These are phyloP conservation scores for Epinephelus cyanopodus DNA, from an alignment of 2,113 vertebrate species.

Conservation along the genomic window DNA sequence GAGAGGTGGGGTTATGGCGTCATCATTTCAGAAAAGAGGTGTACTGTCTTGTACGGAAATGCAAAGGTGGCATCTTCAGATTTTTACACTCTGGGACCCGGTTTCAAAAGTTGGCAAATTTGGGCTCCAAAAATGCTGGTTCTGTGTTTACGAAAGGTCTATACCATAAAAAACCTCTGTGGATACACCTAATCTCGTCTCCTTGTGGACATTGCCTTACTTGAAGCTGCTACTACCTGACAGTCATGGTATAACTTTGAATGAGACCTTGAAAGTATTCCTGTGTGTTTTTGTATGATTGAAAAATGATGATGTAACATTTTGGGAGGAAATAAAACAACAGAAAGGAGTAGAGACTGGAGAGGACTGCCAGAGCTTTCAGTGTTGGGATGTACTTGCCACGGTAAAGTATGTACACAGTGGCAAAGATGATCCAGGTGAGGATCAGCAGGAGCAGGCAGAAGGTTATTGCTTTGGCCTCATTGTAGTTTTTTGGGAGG, in stretches of 20 bases:
- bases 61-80: no score
- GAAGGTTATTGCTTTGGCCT: slow-evolving; percentile 91
- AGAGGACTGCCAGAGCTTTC: slow-evolving; percentile 75
- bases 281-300: slow-evolving; percentile 85
- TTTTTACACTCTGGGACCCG: no score
- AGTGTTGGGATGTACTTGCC: slow-evolving; percentile 72
- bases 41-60: no score
- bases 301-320: slow-evolving; percentile 86
- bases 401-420: slow-evolving; percentile 69
- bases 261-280: slow-evolving; percentile 90
- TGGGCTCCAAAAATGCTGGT: no score
- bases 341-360: slow-evolving; percentile 81
- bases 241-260: slow-evolving; percentile 86
- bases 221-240: slow-evolving; percentile 60
- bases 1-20: no score
- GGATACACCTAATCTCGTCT: no score
- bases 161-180: no score
- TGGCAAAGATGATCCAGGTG: slow-evolving; percentile 84
- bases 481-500: slow-evolving; percentile 92
- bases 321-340: slow-evolving; percentile 89
- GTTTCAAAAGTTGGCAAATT: no score
- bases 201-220: background rate
- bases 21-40: no score
- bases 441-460: slow-evolving; percentile 87
- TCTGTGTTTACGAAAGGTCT: no score